Conservation (phyloP, 2,113 vertebrate genomes). For the Ia io region DNA sequence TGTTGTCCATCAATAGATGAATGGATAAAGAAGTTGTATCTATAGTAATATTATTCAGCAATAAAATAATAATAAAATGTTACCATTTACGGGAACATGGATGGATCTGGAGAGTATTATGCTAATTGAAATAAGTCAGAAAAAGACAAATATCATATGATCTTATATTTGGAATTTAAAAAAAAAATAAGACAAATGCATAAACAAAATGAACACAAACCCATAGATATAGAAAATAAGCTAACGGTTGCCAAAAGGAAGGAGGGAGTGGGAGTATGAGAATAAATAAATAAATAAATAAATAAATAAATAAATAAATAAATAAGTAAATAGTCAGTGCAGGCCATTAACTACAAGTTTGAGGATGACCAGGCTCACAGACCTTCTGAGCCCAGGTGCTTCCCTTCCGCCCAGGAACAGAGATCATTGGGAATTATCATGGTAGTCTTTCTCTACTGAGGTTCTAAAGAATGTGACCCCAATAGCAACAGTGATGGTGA, state of each 20-base stretch:
- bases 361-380: background rate
- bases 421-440: background rate
- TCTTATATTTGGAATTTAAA: background rate
- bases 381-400: background rate
- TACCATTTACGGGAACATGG: background rate
- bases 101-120: background rate
- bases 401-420: background rate
- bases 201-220: background rate
- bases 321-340: background rate
- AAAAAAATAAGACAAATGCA: background rate
- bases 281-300: background rate
- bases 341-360: background rate
- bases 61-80: background rate
- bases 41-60: background rate
- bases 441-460: background rate
- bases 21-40: background rate
- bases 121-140: background rate
- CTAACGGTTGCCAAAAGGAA: background rate
- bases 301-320: background rate
- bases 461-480: background rate
- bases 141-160: background rate
- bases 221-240: background rate
- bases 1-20: background rate
- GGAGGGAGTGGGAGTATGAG: background rate
- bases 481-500: background rate